phyloP scores from a whole-genome alignment of 2,113 vertebrate genomes.

The Tamias sibiricus region DNA sequence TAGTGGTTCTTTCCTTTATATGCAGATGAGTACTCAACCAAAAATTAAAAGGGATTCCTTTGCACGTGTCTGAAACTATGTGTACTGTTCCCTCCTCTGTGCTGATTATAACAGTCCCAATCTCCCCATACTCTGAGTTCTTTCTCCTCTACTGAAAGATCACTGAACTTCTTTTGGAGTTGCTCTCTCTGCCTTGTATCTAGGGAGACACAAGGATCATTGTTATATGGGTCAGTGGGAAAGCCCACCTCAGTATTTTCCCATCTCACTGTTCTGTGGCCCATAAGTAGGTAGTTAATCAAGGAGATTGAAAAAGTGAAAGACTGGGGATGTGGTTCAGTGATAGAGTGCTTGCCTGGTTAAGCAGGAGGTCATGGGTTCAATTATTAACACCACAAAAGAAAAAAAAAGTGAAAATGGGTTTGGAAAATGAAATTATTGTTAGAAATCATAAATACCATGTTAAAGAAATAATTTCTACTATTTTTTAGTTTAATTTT shows the following conservation, averaged over 20 bases:
- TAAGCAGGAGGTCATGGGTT: too few relatives aligned
- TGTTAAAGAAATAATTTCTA: not conserved
- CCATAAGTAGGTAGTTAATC: too few relatives aligned
- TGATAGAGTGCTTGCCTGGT: too few relatives aligned
- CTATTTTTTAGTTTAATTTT: not conserved
- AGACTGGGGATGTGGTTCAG: too few relatives aligned
- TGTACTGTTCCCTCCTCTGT: not conserved
- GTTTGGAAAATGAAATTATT: not conserved
- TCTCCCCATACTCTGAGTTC: not conserved
- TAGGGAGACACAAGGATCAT: too few relatives aligned
- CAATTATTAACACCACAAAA: too few relatives aligned
- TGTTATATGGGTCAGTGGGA: not conserved
- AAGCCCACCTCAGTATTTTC: not conserved
- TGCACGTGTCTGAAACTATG: not conserved
- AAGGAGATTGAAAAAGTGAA: not conserved
- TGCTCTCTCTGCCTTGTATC: not conserved
- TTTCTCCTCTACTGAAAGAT: not conserved
- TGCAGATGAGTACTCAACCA: not conserved
- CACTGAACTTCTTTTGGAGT: not conserved
- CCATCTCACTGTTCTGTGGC: too few relatives aligned
- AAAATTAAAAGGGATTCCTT: not conserved
- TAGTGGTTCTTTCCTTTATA: not conserved
- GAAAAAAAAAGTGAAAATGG: not conserved
- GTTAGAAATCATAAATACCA: slow-evolving; percentile 1
- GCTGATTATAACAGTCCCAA: not conserved